phyloP scores from a whole-genome alignment of 1,140 invertebrate genomes.

The Theocolax elegans region DNA sequence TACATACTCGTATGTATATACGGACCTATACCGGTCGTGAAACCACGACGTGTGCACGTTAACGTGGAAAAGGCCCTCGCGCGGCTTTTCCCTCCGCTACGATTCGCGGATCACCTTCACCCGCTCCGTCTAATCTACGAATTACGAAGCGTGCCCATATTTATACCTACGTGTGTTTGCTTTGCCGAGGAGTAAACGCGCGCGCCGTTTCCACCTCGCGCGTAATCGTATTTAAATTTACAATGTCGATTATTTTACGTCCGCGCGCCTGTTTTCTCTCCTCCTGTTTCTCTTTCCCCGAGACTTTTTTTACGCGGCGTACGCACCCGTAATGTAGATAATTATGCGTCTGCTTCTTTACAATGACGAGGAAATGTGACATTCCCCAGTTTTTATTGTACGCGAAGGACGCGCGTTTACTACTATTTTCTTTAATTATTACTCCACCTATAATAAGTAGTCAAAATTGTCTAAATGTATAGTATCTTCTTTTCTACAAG shows the following conservation, averaged over 20 bases:
- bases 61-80: not conserved
- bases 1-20: not conserved
- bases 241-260: not conserved
- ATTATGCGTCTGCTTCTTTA: too few species aligned
- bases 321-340: too few species aligned
- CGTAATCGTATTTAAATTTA: constrained; percentile 9
- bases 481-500: too few species aligned
- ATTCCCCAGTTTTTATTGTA: too few species aligned
- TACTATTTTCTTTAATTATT: too few species aligned
- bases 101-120: not conserved
- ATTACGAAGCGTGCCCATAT: constrained; percentile 1
- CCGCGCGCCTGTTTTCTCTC: not conserved
- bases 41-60: not conserved
- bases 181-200: not conserved
- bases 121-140: not conserved
- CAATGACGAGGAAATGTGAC: too few species aligned
- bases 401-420: too few species aligned
- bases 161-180: not conserved
- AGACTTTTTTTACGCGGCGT: too few species aligned
- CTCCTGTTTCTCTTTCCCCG: not conserved
- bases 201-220: not conserved
- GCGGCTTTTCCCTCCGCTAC: not conserved
- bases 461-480: too few species aligned
- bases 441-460: too few species aligned
- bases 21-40: not conserved